These are phyloP conservation scores for Bovichtus variegatus DNA, from an alignment of 2,797 vertebrate species.

Conservation along the genomic window DNA sequence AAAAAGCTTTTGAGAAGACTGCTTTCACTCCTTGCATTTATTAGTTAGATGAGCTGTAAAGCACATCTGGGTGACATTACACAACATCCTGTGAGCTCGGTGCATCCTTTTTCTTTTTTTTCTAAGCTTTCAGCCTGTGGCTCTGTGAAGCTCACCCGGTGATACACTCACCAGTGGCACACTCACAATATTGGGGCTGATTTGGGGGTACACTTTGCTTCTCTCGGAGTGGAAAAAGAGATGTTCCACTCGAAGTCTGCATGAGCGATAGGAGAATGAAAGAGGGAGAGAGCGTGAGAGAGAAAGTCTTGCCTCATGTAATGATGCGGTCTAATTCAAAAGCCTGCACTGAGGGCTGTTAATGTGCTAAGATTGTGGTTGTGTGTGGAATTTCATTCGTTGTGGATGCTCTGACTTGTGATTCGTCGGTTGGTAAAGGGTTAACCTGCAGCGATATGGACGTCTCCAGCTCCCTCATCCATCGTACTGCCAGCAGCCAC, in stretches of 20 bases:
- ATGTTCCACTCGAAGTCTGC: constrained; percentile 59
- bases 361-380: constrained; percentile 75
- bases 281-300: constrained; percentile 54
- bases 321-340: constrained; percentile 75
- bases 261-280: constrained; percentile 36
- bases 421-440: constrained; percentile 50
- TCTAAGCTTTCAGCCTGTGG: constrained; percentile 38
- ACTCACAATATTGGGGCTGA: constrained; percentile 43
- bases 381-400: constrained; percentile 63
- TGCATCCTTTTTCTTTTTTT: constrained; percentile 19
- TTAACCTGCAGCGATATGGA: constrained; percentile 65
- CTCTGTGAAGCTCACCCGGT: constrained; percentile 36
- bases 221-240: constrained; percentile 57
- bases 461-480: constrained; percentile 68
- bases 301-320: constrained; percentile 50
- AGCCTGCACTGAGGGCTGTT: constrained; percentile 64
- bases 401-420: constrained; percentile 37
- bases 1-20: constrained; percentile 28
- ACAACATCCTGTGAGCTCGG: constrained; percentile 71
- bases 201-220: constrained; percentile 50
- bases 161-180: constrained; percentile 42
- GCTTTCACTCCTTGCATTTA: constrained; percentile 55
- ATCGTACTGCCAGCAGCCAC: constrained; percentile 75
- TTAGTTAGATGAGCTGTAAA: constrained; percentile 67
- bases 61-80: constrained; percentile 83